phyloP scores from a whole-genome alignment of 2,888 invertebrate genomes.

The Melanostoma mellinum region DNA sequence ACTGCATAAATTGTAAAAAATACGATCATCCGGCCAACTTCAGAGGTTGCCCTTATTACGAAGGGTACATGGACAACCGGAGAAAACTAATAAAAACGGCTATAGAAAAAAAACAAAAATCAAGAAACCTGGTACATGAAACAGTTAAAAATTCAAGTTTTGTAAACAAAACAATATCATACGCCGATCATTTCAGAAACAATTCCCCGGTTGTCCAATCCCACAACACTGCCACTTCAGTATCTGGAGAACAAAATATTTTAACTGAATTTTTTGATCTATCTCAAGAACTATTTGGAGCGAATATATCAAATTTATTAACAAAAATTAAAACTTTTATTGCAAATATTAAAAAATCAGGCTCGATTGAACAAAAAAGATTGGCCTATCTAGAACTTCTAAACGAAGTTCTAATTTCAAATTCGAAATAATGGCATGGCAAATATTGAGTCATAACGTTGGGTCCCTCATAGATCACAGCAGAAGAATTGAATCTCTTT shows the following conservation, averaged over 20 bases:
- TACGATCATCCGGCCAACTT: too few relatives aligned
- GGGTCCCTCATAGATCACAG: background rate
- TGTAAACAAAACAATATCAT: too few relatives aligned
- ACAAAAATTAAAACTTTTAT: background rate
- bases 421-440: constrained; percentile 4
- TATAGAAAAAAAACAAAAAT: too few relatives aligned
- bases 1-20: constrained; percentile 11
- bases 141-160: too few relatives aligned
- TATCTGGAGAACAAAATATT: background rate
- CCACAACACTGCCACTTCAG: too few relatives aligned
- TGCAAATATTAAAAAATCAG: background rate
- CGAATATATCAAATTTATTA: background rate
- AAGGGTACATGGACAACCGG: too few relatives aligned
- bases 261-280: background rate
- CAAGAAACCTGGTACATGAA: too few relatives aligned
- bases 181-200: too few relatives aligned
- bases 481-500: background rate
- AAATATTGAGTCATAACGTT: too few relatives aligned
- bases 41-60: too few relatives aligned
- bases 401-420: background rate
- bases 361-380: background rate
- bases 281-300: background rate
- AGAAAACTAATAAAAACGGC: too few relatives aligned
- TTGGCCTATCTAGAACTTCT: background rate
- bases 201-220: too few relatives aligned